Evolutionary conservation across 37 sponge, comb jelly and placozoan genomes (phyloP), one percentile per base, ranked within the genome.

Genomic region (Amphimedon queenslandica): DNA sequence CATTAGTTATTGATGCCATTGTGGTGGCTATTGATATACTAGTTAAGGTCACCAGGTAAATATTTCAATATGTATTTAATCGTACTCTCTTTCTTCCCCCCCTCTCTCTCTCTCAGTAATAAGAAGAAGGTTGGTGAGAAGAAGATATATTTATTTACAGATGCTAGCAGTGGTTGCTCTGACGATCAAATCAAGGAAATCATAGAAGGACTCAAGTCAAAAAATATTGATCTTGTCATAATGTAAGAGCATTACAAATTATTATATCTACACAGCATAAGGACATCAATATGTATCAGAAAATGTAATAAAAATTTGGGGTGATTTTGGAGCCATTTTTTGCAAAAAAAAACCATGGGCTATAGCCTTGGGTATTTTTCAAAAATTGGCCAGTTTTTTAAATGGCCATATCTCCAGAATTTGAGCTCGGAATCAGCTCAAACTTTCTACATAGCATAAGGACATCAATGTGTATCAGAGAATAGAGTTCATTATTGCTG

Each of bases 1-100:
- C 5, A 73, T 5, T 37, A 92, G 94, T 96, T 41, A 72, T 96
- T 72, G 96, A 96, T 77, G 90, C 90, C 28, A 63, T 96, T 11
- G 90, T 96, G 71, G 96, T 96, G 0, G 72, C 93, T 51, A 85
- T 96, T 84, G 96, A 96, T 76, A 16, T 68, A 6, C 56, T 92
- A 5, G 68, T 64, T 35, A 80, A 63, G 18, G 68, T 77, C 2
- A 70, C 61, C 37, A n/a, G n/a, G n/a, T n/a, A n/a, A n/a, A n/a
- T n/a, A n/a, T n/a, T n/a, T n/a, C n/a, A n/a, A n/a, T n/a, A n/a
- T n/a, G n/a, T n/a, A n/a, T n/a, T n/a, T n/a, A n/a, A n/a, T n/a
- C n/a, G n/a, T n/a, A n/a, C n/a, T n/a, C n/a, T 18, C 13, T 18
- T 47, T 18, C 8, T 47, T 47, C 8, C 13, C 13, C 8, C 13